Evolutionary conservation across 2,797 vertebrate genomes (phyloP).

Genomic region (Aphelocoma californica): DNA sequence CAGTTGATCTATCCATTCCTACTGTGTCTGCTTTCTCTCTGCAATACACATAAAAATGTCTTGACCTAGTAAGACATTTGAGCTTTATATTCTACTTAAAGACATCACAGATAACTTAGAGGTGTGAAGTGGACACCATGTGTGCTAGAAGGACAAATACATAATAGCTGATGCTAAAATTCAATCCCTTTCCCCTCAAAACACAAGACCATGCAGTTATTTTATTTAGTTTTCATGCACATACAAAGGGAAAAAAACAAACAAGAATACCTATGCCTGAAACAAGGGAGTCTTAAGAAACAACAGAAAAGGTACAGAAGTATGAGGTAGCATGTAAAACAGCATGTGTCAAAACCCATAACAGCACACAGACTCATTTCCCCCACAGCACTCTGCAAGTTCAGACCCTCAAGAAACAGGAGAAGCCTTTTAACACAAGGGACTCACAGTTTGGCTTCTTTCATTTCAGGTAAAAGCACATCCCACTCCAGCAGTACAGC

Average conservation of each 20-base stretch:
- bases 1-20: background rate
- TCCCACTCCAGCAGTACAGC: background rate
- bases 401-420: background rate
- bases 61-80: background rate
- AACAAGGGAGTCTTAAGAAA: background rate
- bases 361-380: background rate
- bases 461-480: background rate
- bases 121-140: background rate
- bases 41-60: background rate
- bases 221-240: background rate
- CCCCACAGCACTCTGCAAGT: rapidly evolving
- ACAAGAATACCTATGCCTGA: background rate
- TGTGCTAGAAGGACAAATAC: background rate
- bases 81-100: background rate
- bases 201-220: background rate
- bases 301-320: background rate
- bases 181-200: background rate
- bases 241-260: background rate
- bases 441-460: background rate
- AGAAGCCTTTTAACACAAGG: background rate
- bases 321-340: background rate
- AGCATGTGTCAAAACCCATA: background rate
- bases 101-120: background rate
- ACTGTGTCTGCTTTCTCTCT: background rate
- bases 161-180: background rate